phyloP scores from a whole-genome alignment of 1,140 invertebrate species.

The Antheraea mylitta region DNA sequence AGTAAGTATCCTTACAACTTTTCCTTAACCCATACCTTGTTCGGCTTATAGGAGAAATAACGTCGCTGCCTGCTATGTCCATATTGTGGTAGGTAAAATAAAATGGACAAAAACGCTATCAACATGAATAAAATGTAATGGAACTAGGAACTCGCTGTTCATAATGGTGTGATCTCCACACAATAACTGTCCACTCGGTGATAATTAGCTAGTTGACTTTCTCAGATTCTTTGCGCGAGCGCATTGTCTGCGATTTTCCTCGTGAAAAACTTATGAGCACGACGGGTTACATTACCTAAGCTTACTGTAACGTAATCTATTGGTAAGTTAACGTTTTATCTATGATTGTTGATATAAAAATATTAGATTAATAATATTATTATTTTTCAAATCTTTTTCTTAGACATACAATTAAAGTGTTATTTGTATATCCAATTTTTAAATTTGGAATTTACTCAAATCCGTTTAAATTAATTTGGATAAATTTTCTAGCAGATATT shows the following conservation, averaged over 20 bases:
- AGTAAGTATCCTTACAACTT: no score
- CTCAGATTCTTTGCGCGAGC: constrained; percentile 58
- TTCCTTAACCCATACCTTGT: no score
- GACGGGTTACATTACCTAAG: constrained; percentile 25
- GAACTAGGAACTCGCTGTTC: constrained; percentile 56
- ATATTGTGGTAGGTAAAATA: no score
- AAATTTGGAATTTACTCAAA: no score
- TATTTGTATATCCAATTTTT: no score
- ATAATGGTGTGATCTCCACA: constrained; percentile 55
- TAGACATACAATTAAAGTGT: no score
- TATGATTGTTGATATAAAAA: not conserved
- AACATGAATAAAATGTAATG: constrained; percentile 20
- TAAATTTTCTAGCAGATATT: no score
- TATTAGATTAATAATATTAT: no score
- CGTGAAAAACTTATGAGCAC: constrained; percentile 70
- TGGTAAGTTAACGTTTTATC: constrained; percentile 26
- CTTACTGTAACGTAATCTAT: not conserved
- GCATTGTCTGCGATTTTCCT: constrained; percentile 71
- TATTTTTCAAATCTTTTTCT: no score
- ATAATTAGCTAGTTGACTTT: constrained; percentile 49
- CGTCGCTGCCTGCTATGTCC: no score
- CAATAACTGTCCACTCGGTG: constrained; percentile 71
- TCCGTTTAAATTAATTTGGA: no score
- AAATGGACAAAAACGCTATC: not conserved
- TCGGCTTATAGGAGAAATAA: no score